Percentiles rank a stretch among this genome's conserved stretches.
phyloP scores from a whole-genome alignment of 2,797 vertebrate species.

The Clarias pachynema region DNA sequence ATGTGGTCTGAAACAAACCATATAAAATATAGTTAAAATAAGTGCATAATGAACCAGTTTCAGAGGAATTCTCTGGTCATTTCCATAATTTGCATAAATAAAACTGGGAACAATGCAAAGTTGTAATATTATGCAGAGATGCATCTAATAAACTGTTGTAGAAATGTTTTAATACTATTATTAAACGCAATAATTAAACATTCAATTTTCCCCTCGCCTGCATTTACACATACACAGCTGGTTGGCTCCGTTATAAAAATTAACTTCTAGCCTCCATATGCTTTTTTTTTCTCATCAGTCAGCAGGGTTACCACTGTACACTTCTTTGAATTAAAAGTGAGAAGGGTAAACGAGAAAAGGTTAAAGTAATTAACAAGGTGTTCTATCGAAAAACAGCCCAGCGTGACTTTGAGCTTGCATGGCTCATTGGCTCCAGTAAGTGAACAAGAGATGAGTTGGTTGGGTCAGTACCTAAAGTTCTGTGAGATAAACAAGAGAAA shows the following conservation, averaged over 20 bases:
- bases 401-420: constrained; percentile 44
- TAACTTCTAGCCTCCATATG: not conserved
- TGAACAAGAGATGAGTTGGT: constrained; percentile 37
- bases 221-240: not conserved
- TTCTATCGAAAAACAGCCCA: constrained; percentile 38
- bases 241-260: not conserved
- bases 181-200: not conserved
- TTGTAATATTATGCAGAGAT: not conserved
- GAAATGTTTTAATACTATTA: not conserved
- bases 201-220: not conserved
- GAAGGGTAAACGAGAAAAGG: constrained; percentile 22
- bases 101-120: too few species aligned
- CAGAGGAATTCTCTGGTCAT: not conserved
- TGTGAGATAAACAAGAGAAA: constrained; percentile 49
- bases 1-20: not conserved
- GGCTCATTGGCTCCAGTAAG: constrained; percentile 42
- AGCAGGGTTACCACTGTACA: not conserved
- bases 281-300: constrained; percentile 11
- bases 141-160: not conserved
- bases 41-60: not conserved
- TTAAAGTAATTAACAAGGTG: constrained; percentile 52
- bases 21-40: not conserved
- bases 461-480: constrained; percentile 46
- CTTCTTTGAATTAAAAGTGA: constrained; percentile 37
- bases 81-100: not conserved